These are phyloP conservation scores for Mizuhopecten yessoensis DNA, from an alignment of 1,140 invertebrate genomes.

Conservation along the genomic window DNA sequence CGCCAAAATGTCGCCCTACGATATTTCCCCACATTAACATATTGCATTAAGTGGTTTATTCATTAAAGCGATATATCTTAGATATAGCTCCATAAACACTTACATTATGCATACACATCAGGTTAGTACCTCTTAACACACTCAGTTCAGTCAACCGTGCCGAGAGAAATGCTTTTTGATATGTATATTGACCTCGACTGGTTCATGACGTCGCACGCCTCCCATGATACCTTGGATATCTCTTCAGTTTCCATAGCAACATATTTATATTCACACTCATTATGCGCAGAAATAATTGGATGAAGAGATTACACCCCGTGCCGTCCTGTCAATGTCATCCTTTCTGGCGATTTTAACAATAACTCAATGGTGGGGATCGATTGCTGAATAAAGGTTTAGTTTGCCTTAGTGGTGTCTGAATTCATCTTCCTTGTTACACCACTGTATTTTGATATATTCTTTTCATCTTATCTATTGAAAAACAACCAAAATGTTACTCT, in stretches of 20 bases:
- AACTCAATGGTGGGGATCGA: background rate
- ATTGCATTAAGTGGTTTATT: background rate
- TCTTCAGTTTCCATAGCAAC: background rate
- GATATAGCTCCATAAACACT: background rate
- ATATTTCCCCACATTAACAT: background rate
- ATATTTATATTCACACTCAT: background rate
- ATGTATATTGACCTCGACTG: background rate
- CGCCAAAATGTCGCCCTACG: background rate
- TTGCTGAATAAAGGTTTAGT: background rate
- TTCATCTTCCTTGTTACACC: background rate
- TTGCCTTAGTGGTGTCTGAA: background rate
- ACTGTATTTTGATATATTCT: background rate
- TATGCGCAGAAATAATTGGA: background rate
- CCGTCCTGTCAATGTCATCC: background rate
- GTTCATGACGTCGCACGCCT: background rate
- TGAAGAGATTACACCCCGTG: background rate
- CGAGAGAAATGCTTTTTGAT: background rate
- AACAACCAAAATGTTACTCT: background rate
- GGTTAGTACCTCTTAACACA: background rate
- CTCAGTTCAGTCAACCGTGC: background rate
- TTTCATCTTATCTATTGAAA: background rate
- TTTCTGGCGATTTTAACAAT: background rate
- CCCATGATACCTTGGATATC: background rate
- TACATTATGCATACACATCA: background rate
- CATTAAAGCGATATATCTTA: background rate